These are phyloP conservation scores for Tapera naevia DNA, from an alignment of 2,797 vertebrate genomes.

Conservation along the genomic window DNA sequence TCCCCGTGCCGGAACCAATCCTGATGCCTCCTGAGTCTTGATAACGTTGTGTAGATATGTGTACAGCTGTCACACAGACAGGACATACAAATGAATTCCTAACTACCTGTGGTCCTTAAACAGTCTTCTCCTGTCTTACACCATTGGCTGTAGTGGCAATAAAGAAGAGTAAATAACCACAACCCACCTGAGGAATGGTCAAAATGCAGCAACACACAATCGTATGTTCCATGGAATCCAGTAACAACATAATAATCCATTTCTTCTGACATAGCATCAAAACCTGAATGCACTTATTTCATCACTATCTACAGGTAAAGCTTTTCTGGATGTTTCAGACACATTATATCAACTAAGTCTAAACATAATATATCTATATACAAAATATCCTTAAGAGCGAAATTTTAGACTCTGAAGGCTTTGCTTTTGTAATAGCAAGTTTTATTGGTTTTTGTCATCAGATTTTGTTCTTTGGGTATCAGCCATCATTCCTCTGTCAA, in stretches of 20 bases:
- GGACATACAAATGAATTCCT: not conserved
- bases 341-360: not conserved
- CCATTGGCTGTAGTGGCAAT: not conserved
- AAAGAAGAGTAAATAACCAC: not conserved
- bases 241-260: not conserved
- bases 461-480: not conserved
- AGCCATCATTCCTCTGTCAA: not conserved
- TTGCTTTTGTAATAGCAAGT: not conserved
- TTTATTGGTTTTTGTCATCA: not conserved
- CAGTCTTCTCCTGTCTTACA: not conserved
- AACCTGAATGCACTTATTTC: not conserved
- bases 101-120: not conserved
- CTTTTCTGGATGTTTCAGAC: not conserved
- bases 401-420: not conserved
- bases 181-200: not conserved
- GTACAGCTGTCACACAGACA: not conserved
- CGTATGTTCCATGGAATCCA: not conserved
- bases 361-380: not conserved
- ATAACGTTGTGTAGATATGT: not conserved
- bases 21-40: not conserved
- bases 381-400: not conserved
- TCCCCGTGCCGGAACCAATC: not conserved
- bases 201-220: not conserved
- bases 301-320: not conserved
- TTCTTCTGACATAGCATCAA: not conserved